Conservation (phyloP, 2,888 invertebrate species). For the Xanthia togata region DNA sequence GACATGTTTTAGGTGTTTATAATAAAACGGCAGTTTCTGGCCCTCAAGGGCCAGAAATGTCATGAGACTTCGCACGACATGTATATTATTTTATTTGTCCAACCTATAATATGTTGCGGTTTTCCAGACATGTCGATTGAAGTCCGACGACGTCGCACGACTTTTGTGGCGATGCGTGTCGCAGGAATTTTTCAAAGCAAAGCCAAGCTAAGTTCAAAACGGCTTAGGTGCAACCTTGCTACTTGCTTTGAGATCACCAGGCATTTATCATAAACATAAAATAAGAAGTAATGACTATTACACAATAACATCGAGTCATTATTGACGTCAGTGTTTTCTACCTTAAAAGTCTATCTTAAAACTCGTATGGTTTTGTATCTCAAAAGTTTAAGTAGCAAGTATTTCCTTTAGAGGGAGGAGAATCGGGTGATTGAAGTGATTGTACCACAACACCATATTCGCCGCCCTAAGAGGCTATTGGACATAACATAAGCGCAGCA, state of each 20-base stretch:
- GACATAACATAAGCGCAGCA: no score
- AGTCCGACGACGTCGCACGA: neutral
- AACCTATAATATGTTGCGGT: neutral
- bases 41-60: neutral
- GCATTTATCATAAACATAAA: neutral
- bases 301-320: neutral
- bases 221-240: neutral
- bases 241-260: neutral
- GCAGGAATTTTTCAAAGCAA: neutral
- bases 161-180: neutral
- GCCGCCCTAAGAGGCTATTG: no score
- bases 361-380: neutral
- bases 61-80: neutral
- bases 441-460: no score
- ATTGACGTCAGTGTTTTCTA: neutral
- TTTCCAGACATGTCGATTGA: neutral
- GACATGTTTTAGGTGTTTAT: neutral
- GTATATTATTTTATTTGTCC: neutral
- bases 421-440: neutral
- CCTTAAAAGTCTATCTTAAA: no score
- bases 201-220: neutral
- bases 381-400: neutral
- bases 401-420: neutral
- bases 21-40: neutral
- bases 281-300: neutral